Evolutionary conservation across 2,888 invertebrate species (phyloP).

Genomic region (Torymus tubicola): DNA sequence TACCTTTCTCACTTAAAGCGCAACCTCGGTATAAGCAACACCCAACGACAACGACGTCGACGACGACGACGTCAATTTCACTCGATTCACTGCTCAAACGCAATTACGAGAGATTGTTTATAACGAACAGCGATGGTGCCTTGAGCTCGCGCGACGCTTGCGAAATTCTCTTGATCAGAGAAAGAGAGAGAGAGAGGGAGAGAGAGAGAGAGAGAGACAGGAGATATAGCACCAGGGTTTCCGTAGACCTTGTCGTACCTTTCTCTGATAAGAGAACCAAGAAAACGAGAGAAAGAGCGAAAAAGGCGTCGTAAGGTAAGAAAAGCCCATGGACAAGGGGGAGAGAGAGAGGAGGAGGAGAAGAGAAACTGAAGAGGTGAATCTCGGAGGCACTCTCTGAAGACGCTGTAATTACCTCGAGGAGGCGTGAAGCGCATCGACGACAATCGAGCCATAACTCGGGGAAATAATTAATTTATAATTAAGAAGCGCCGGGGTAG

Average conservation of each 20-base stretch:
- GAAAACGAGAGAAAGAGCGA: not conserved
- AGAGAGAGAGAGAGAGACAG: not conserved
- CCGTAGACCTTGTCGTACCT: not conserved
- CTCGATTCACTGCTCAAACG: constrained; percentile 12
- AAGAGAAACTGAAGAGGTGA: not conserved
- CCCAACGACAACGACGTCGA: too few relatives aligned
- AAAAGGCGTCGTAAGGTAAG: not conserved
- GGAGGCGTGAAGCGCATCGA: constrained; percentile 10
- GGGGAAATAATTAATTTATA: constrained; percentile 66
- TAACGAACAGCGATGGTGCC: constrained; percentile 2
- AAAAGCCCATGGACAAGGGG: not conserved
- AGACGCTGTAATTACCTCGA: constrained; percentile 60
- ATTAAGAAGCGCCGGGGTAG: constrained; percentile 60
- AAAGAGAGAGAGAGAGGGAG: too few relatives aligned
- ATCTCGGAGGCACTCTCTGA: constrained; percentile 19
- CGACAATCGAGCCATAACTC: constrained; percentile 61
- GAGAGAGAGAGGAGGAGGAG: too few relatives aligned
- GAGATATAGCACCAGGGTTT: too few relatives aligned
- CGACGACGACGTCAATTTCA: not conserved
- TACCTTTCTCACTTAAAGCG: not conserved
- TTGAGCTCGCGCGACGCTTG: not conserved
- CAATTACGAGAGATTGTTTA: constrained; percentile 25
- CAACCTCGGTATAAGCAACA: too few relatives aligned
- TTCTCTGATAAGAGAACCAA: not conserved
- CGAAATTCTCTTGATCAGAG: constrained; percentile 27